A percentile compares a stretch with the other conserved stretches of the same genome.
Conservation (phyloP, 1,140 invertebrate species). For the Sweltsa coloradensis region DNA sequence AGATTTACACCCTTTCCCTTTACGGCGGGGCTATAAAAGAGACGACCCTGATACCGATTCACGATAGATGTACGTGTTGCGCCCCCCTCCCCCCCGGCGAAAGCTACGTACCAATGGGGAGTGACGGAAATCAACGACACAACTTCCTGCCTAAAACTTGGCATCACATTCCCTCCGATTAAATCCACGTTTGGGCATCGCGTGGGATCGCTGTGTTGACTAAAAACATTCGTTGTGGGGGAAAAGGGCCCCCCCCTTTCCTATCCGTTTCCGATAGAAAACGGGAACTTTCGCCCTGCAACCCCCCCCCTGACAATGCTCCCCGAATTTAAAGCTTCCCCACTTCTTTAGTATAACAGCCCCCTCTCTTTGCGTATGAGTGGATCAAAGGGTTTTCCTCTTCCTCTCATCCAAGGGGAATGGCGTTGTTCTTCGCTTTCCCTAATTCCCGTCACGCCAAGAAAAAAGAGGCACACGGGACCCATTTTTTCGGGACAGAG, state of each 20-base stretch:
- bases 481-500: neutral
- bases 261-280: neutral
- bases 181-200: neutral
- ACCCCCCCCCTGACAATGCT: neutral
- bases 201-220: constrained; percentile 15
- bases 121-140: constrained; percentile 27
- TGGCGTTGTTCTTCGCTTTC: neutral
- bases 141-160: neutral
- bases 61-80: constrained; percentile 20
- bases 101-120: constrained; percentile 28
- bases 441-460: neutral
- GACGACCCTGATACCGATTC: constrained; percentile 13
- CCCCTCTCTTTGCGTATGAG: neutral
- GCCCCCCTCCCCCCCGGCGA: constrained; percentile 17
- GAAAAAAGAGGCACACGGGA: neutral
- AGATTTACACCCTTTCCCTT: constrained; percentile 10
- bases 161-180: neutral
- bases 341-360: neutral
- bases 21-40: neutral
- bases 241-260: constrained; percentile 7
- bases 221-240: constrained; percentile 18
- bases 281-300: neutral
- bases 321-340: neutral
- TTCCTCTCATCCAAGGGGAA: neutral
- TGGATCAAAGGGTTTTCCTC: neutral